Percentiles rank a stretch among this genome's conserved stretches.
Evolutionary conservation across 2,113 vertebrate genomes (phyloP).

Genomic region (Microcebus tavaratra): DNA sequence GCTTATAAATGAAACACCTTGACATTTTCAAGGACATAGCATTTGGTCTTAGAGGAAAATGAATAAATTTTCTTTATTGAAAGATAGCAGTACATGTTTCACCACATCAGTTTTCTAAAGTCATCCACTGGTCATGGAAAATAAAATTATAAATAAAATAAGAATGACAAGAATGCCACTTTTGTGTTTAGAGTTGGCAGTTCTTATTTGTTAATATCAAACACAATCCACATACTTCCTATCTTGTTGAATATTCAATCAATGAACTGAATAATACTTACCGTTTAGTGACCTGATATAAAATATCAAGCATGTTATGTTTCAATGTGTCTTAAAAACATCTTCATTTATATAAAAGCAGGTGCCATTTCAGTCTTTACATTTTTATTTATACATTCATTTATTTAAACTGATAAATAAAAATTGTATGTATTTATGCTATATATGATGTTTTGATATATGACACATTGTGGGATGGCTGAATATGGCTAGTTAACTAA

Average conservation of each 20-base stretch:
- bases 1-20: not conserved
- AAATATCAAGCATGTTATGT: not conserved
- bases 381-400: not conserved
- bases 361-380: not conserved
- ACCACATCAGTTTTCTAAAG: not conserved
- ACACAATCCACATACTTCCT: not conserved
- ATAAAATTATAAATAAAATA: not conserved
- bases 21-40: not conserved
- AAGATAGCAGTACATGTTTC: not conserved
- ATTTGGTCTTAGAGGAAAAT: not conserved
- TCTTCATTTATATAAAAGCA: not conserved
- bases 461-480: not conserved
- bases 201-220: not conserved
- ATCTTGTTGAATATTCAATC: not conserved
- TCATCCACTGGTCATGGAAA: not conserved
- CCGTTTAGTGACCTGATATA: not conserved
- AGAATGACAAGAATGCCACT: not conserved
- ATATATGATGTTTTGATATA: not conserved
- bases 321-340: not conserved
- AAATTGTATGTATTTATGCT: not conserved
- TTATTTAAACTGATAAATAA: not conserved
- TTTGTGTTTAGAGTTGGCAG: not conserved
- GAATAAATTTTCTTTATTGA: not conserved
- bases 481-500: not conserved
- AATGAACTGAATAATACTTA: not conserved